A percentile compares a stretch with the other conserved stretches of the same genome.
Conservation (phyloP, 2,797 vertebrate genomes). For the Fistularia tabacaria region DNA sequence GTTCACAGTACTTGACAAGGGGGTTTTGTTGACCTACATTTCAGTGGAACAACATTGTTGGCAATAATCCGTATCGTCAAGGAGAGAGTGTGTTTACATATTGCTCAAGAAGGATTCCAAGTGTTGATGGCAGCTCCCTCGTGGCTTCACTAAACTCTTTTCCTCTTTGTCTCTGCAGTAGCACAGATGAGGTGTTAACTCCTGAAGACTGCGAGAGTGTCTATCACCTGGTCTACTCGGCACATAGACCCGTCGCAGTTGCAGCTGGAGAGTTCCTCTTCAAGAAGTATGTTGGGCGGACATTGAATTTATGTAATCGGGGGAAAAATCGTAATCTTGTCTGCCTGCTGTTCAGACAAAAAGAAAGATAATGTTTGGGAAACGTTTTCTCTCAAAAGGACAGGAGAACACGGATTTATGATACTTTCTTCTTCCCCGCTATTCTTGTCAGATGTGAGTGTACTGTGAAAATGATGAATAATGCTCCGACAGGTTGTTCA, state of each 20-base stretch:
- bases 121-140: not conserved
- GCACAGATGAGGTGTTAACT: constrained; percentile 95
- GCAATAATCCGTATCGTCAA: not conserved
- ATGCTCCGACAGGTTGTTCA: constrained; percentile 76
- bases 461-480: not conserved
- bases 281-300: constrained; percentile 85
- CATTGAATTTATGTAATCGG: no score
- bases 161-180: constrained; percentile 72
- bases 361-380: no score
- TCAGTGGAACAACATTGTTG: no score
- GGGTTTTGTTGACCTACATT: not conserved
- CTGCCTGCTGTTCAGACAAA: no score
- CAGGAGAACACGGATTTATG: no score
- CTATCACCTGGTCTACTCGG: constrained; percentile 98
- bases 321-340: no score
- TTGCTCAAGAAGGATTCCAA: not conserved
- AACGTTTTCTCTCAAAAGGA: no score
- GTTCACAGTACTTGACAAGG: no score
- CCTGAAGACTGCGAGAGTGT: constrained; percentile 99
- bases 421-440: no score
- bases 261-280: constrained; percentile 98
- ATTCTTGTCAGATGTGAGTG: no score
- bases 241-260: constrained; percentile 94
- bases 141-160: constrained; percentile 1
- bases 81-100: no score